Base-by-base conservation (phyloP, 2,113 vertebrate species). In the Sebastes fasciatus region DNA sequence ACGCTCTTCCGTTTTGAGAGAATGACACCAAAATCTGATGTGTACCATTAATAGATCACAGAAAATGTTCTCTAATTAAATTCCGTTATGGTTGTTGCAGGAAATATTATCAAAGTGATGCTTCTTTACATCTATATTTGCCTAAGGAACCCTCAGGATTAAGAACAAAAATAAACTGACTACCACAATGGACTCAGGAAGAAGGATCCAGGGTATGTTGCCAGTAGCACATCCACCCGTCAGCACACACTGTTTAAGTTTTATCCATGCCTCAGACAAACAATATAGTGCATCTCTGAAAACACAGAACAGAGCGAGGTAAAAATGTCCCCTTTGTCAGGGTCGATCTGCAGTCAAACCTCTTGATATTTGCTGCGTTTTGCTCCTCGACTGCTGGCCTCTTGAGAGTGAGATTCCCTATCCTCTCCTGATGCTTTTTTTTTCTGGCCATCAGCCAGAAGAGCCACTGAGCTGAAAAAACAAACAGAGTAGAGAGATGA, bases 391-490 rank as follows among this genome's bases (percentile, higher is more conserved):
- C 26, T 65, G 65, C 63, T 23, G 23, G 63, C 34, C 5, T 79
- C 62, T 79, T 17, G 48, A 68, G 61, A 70, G 49, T 23, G 63
- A 52, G 42, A 64, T 51, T 75, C 14, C 73, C 55, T 57, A 6
- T 14, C 26, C 8, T 71, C 43, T 68, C 16, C 55, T 23, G 19
- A 54, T n/a, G 11, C 49, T 67, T 67, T 62, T 70, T 70, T 51
- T 54, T 64, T 48, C 62, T 76, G 83, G 63, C 66, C 57, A 57
- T 61, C 21, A 83, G 70, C 84, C 79, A 80, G 69, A 79, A 40
- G 66, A 77, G 55, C 49, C 55, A 23, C 69, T 60, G 61, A 62
- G 34, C 62, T 75, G 82, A 63, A 68, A 76, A 74, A 34, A 34
- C 34, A 84, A 73, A 85, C 46, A 40, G 54, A 66, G 72, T 3